Percentiles rank a stretch among this genome's conserved stretches.
Conservation (phyloP, 2,113 vertebrate species). For the Cyanoliseus patagonus region DNA sequence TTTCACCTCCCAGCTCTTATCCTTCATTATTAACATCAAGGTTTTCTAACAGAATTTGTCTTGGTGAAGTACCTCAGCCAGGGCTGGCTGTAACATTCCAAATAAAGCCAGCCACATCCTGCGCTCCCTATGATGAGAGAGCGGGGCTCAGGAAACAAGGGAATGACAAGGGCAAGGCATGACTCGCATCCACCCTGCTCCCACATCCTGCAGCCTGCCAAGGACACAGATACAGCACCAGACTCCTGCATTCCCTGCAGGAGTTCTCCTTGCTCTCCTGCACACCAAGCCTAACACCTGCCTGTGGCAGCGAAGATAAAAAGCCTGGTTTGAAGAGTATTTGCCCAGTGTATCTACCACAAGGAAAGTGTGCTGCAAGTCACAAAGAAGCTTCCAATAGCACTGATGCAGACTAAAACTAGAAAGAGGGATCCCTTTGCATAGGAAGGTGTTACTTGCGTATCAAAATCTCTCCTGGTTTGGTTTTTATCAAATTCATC, state of each 20-base stretch:
- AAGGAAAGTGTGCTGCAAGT: neutral
- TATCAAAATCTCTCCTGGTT: neutral
- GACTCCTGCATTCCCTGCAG: neutral
- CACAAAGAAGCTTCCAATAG: neutral
- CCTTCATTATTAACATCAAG: slow-evolving; percentile 68
- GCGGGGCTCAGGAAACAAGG: neutral
- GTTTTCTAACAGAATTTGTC: slow-evolving; percentile 70
- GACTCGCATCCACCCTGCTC: neutral
- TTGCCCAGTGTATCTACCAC: neutral
- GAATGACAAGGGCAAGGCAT: slow-evolving; percentile 35
- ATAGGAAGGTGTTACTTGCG: neutral
- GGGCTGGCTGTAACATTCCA: slow-evolving; percentile 61
- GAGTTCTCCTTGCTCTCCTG: neutral
- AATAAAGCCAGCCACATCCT: slow-evolving; percentile 63
- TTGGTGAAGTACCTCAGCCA: slow-evolving; percentile 69
- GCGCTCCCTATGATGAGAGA: neutral
- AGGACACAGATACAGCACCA: neutral
- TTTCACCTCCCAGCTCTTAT: slow-evolving; percentile 63
- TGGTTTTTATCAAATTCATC: neutral
- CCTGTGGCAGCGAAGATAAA: neutral
- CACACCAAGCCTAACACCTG: neutral
- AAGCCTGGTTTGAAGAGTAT: neutral
- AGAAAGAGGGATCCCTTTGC: neutral
- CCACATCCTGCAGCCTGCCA: neutral
- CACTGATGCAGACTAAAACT: neutral